Base-by-base conservation (phyloP, 2,797 vertebrate species). In the Chromis chromis region DNA sequence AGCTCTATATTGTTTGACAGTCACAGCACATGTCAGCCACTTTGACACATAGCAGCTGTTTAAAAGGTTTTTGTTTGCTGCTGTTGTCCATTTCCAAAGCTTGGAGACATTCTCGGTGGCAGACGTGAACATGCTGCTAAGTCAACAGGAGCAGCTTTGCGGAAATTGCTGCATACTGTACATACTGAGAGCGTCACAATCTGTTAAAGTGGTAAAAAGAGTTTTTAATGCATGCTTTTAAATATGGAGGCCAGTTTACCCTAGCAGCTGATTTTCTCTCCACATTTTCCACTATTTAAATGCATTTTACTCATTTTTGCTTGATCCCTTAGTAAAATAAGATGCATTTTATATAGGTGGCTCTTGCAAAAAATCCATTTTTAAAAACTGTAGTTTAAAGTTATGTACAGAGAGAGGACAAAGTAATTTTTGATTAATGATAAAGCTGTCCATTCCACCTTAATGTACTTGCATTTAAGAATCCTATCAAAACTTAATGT, bases 1-100 rank as follows among this genome's bases (percentile, higher is more conserved):
- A 25, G 31, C 56, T 77, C 49, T 33, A 42, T 44, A 46, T 83
- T 74, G 80, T 88, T 88, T 88, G 86, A 83, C 85, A 80, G 77
- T 75, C 74, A 24, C 28, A 48, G 66, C 74, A 65, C 54, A 82
- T 59, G 86, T 85, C 82, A 81, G 70, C 68, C 58, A 63, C 70
- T 84, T 55, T 86, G 87, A 91, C 86, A 68, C 50, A 8, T 25
- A 65, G 83, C 84, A 88, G 91, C 86, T 89, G 89, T 86, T 78
- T 70, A 66, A 85, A 86, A 75, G 76, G 60, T 76, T 86, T 90
- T 70, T 84, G 71, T 89, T 86, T 46, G 85, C 83, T 67, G 78
- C 40, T 69, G 67, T 72, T 63, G 63, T 74, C 67, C 13, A 25
- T 79, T 81, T 70, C 40, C 50, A 69, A 76, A 81, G 70, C 70